phyloP scores from a whole-genome alignment of 1,140 invertebrate species.

The Pogonomyrmex californicus region DNA sequence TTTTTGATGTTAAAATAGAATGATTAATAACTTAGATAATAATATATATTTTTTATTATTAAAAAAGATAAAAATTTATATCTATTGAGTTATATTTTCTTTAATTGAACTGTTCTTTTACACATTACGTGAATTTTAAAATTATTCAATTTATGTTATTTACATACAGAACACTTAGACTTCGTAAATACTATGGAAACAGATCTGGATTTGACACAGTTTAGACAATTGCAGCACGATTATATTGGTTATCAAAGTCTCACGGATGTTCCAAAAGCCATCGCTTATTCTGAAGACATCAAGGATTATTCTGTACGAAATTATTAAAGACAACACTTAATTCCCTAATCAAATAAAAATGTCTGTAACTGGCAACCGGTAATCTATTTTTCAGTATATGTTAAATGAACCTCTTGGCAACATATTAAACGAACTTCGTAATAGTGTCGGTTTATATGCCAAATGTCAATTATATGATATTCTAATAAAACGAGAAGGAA shows the following conservation, averaged over 20 bases:
- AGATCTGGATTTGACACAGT: slow-evolving; percentile 92
- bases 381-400: slow-evolving; percentile 83
- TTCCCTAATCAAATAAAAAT: background rate
- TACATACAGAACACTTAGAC: slow-evolving; percentile 95
- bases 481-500: slow-evolving; percentile 93
- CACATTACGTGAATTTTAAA: background rate
- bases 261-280: slow-evolving; percentile 97
- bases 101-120: background rate
- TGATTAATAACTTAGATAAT: background rate
- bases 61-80: slow-evolving; percentile 3
- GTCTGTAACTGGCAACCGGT: background rate
- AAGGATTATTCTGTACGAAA: slow-evolving; percentile 88
- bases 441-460: slow-evolving; percentile 91
- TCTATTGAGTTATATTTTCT: background rate
- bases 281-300: slow-evolving; percentile 90
- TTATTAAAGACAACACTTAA: slow-evolving; percentile 12
- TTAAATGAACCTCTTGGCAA: slow-evolving; percentile 90
- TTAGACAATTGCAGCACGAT: slow-evolving; percentile 96
- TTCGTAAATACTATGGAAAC: slow-evolving; percentile 95
- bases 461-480: slow-evolving; percentile 95
- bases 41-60: slow-evolving; percentile 3
- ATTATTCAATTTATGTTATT: slow-evolving; percentile 62
- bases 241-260: slow-evolving; percentile 98
- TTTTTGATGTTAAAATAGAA: no score
- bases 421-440: slow-evolving; percentile 91